These are phyloP conservation scores for Rousettus leschenaultii DNA, from an alignment of 2,113 vertebrate species.

Conservation along the genomic window DNA sequence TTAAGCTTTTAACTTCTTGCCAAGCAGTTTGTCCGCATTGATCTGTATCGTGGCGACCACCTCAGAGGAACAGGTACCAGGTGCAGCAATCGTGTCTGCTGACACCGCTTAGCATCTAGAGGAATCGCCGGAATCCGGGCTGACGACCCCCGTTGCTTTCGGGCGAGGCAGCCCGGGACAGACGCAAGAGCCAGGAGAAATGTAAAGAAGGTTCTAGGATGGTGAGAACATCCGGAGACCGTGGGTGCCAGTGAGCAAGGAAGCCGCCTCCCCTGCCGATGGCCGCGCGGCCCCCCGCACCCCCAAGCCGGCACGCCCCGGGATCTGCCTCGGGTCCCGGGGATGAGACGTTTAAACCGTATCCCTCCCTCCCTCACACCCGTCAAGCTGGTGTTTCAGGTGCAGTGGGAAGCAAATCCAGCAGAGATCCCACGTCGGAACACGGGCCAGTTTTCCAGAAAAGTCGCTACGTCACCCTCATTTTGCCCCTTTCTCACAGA, in stretches of 20 bases:
- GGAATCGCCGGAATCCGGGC: neutral
- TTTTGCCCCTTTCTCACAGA: fast-evolving
- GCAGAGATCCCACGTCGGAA: fast-evolving
- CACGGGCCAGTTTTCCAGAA: too few relatives aligned
- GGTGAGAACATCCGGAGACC: fast-evolving
- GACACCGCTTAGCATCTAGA: neutral
- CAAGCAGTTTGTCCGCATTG: neutral
- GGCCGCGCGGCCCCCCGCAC: fast-evolving
- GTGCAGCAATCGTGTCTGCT: neutral
- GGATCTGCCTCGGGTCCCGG: neutral
- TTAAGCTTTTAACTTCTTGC: neutral
- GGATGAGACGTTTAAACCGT: neutral
- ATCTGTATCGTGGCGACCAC: neutral
- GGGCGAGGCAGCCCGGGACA: neutral
- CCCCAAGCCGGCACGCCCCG: fast-evolving
- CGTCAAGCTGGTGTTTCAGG: neutral
- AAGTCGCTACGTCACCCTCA: neutral
- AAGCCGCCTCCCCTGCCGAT: fast-evolving
- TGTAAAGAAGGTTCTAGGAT: neutral
- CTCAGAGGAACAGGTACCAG: neutral
- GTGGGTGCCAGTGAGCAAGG: fast-evolving
- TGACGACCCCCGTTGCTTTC: neutral
- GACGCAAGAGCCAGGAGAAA: neutral
- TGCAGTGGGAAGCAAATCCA: neutral
- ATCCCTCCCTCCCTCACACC: neutral